Evolutionary conservation across 2,113 vertebrate genomes (phyloP).

Genomic region (Sphaerodactylus townsendi): DNA sequence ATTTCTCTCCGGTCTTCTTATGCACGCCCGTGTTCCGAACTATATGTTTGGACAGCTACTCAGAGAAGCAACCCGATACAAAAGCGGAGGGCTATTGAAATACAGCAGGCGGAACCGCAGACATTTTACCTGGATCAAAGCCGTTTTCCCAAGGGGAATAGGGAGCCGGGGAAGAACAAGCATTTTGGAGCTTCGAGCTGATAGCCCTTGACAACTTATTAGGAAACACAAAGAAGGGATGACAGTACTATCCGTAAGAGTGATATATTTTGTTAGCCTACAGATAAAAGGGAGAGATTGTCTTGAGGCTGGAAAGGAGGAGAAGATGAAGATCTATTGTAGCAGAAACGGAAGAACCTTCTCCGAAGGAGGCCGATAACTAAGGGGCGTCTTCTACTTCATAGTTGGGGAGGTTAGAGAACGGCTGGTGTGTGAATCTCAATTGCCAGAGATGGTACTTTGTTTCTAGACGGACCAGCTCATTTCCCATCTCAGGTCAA

Average conservation of each 20-base stretch:
- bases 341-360: background rate
- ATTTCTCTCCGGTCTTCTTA: background rate
- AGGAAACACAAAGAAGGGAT: background rate
- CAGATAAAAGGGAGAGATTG: background rate
- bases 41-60: background rate
- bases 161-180: background rate
- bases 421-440: background rate
- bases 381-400: background rate
- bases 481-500: no score
- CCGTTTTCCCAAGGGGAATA: background rate
- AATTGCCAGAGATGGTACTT: background rate
- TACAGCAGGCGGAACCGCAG: background rate
- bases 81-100: background rate
- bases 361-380: background rate
- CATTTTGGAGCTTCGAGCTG: background rate
- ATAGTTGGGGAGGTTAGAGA: no score
- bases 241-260: background rate
- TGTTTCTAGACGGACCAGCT: no score
- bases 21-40: background rate
- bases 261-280: background rate
- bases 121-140: constrained; percentile 9
- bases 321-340: background rate
- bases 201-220: background rate
- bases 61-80: background rate
- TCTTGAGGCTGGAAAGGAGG: background rate